phyloP scores from a whole-genome alignment of 2,113 vertebrate genomes.

The Corythaeola cristata region DNA sequence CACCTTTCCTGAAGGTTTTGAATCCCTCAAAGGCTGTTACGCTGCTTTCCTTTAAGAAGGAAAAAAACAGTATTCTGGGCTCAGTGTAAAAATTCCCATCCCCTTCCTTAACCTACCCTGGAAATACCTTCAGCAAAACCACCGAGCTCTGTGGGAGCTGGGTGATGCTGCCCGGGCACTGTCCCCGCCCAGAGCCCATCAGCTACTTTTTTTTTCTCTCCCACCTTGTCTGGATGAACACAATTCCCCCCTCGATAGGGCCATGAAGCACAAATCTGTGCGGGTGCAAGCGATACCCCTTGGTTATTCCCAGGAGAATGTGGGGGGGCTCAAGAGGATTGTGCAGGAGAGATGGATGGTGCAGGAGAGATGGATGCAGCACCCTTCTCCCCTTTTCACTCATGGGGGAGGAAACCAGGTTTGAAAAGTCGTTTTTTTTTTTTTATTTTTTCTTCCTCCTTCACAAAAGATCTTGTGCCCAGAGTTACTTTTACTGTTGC shows the following conservation, averaged over 20 bases:
- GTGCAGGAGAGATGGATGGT: too few relatives aligned
- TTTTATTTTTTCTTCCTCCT: not conserved
- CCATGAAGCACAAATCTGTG: not conserved
- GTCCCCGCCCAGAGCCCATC: not conserved
- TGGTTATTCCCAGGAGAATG: not conserved
- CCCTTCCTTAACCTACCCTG: not conserved
- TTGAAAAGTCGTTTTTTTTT: not conserved
- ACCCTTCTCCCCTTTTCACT: not conserved
- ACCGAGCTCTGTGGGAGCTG: not conserved
- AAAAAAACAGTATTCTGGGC: not conserved
- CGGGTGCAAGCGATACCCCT: rapidly evolving
- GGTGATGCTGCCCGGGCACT: not conserved
- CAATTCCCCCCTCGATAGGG: not conserved
- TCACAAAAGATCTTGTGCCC: not conserved
- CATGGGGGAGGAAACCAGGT: not conserved
- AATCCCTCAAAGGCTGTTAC: not conserved
- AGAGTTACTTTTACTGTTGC: not conserved
- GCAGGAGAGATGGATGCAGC: not conserved
- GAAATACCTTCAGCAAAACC: not conserved
- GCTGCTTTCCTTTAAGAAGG: not conserved
- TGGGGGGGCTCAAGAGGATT: not conserved
- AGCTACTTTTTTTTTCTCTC: not conserved
- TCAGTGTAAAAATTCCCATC: too few relatives aligned
- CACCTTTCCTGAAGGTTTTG: not conserved
- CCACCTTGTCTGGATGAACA: not conserved